These are phyloP conservation scores for Orthonychiurus folsomi DNA, from an alignment of 2,888 invertebrate species.

Conservation along the genomic window DNA sequence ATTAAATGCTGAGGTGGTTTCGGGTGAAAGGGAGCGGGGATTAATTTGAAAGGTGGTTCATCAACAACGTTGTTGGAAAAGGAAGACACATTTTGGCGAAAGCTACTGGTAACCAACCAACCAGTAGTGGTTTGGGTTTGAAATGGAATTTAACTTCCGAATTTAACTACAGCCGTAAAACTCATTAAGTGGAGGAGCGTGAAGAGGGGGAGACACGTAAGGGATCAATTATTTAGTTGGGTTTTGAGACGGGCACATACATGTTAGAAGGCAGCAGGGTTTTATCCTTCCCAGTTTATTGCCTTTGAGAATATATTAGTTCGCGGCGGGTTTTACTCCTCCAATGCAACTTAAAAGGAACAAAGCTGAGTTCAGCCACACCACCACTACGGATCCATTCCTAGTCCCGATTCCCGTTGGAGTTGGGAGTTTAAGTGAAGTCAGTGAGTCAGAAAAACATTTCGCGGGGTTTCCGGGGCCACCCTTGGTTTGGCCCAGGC, in stretches of 20 bases:
- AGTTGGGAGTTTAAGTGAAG: too few relatives aligned
- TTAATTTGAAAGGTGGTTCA: too few relatives aligned
- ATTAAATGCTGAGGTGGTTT: not conserved
- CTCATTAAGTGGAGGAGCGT: not conserved
- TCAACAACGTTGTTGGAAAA: too few relatives aligned
- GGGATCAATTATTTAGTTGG: not conserved
- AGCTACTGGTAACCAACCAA: too few relatives aligned
- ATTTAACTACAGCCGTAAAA: not conserved
- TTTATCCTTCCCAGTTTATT: not conserved
- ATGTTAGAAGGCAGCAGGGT: not conserved
- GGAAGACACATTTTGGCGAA: too few relatives aligned
- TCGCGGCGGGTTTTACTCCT: not conserved
- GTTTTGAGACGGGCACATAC: not conserved
- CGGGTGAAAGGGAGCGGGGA: not conserved
- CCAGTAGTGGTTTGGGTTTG: not conserved
- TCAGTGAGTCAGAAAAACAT: conserved; percentile 1
- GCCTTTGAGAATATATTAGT: conserved; percentile 1
- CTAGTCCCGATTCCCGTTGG: too few relatives aligned
- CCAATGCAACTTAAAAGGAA: not conserved
- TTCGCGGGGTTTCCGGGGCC: too few relatives aligned
- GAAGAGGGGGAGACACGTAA: not conserved
- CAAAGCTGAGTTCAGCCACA: not conserved
- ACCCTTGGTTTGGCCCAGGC: too few relatives aligned
- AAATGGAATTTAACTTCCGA: not conserved
- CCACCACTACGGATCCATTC: too few relatives aligned